A percentile compares a stretch with the other conserved stretches of the same genome.
Evolutionary conservation across 2,797 vertebrate species (phyloP).

Genomic region (Erpetoichthys calabaricus): DNA sequence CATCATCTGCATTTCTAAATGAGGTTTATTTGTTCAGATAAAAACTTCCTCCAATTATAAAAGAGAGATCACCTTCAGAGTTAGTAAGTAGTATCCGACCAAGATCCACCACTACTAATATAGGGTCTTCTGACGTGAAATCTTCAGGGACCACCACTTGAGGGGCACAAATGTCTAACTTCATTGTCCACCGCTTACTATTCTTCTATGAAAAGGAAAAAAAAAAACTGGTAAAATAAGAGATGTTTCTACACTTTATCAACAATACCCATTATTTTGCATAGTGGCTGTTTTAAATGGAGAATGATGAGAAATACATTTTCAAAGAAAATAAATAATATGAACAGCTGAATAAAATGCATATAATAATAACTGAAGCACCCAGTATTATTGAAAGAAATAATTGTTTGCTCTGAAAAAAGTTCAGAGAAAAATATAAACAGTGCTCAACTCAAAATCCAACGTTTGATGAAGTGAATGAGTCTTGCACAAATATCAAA

Average conservation of each 20-base stretch:
- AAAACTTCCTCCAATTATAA: too few relatives aligned
- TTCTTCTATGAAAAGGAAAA: constrained; percentile 59
- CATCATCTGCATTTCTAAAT: too few relatives aligned
- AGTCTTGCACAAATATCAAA: too few relatives aligned
- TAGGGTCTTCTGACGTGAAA: constrained; percentile 79
- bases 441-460: too few relatives aligned
- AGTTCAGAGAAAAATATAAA: too few relatives aligned
- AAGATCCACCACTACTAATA: constrained; percentile 86
- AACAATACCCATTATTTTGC: neutral
- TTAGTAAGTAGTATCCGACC: constrained; percentile 90
- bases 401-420: too few relatives aligned
- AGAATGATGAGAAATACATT: neutral
- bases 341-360: neutral
- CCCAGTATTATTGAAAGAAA: too few relatives aligned
- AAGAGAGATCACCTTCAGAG: constrained; percentile 63
- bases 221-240: constrained; percentile 9
- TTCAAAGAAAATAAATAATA: neutral
- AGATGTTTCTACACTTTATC: neutral
- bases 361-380: neutral
- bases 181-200: constrained; percentile 87
- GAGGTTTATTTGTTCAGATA: too few relatives aligned
- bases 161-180: constrained; percentile 88
- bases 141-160: constrained; percentile 95
- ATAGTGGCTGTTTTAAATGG: neutral
- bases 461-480: too few relatives aligned